Base-by-base conservation (phyloP, 2,113 vertebrate genomes). In the Grus americana region DNA sequence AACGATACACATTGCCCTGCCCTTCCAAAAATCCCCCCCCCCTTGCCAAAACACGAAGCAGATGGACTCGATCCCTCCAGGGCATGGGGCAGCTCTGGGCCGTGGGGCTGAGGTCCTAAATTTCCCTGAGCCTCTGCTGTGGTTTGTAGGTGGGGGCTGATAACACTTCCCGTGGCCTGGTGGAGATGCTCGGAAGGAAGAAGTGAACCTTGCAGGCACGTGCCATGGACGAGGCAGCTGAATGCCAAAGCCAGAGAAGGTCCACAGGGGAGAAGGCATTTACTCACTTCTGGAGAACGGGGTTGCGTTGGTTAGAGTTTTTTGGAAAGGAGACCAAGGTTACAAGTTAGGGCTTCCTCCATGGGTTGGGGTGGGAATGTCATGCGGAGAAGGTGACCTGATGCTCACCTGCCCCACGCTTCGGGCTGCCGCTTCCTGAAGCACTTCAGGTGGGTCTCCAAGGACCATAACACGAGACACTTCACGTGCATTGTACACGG, bases 401-500 rank as follows among this genome's bases (percentile, higher is more conserved):
- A 36, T 32, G 47, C 38, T 61, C 55, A 29, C 36, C 34, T 78
- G 32, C 27, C 23, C 50, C 23, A 24, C 7, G 3, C 15, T 55
- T 81, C 4, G 6, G 21, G 15, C 10, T 61, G 36, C 47, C 61
- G 4, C 49, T 57, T 80, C 62, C 76, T 65, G 44, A 55, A 65
- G 22, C 59, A 21, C 23, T 73, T 74, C 30, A 49, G 21, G 11
- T 11, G 8, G 21, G 32, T 57, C 15, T 55, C 54, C 47, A 18
- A 3, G 47, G 66, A 61, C 26, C 16, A 6, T 0, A 0, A 13
- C 2, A 5, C 24, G 44, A 90, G 24, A 24, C 8, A 3, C 6
- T 42, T 34, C 72, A 22, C 0, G 0, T 4, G 10, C 14, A 30
- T 3, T 12, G 11, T 36, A 67, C 72, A 5, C 0, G 0, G 24